These are phyloP conservation scores for Notospermus geniculatus DNA, from an alignment of 1,140 invertebrate species.

Conservation along the genomic window DNA sequence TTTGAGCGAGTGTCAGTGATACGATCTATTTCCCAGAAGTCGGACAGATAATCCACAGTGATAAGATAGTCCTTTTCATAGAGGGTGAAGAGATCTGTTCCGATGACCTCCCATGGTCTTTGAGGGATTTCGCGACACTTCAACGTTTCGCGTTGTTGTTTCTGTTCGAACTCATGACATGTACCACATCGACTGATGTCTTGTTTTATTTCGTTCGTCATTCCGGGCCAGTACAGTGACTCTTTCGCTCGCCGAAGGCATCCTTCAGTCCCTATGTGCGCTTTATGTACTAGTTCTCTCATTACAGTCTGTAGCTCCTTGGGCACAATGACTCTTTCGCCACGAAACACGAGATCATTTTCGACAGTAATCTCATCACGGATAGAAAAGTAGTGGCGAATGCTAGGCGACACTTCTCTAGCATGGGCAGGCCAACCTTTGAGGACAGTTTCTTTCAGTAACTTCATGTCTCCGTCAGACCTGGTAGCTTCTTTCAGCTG, in stretches of 20 bases:
- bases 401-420: not conserved
- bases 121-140: constrained; percentile 14
- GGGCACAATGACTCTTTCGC: constrained; percentile 17
- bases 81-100: constrained; percentile 26
- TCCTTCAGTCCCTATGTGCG: constrained; percentile 19
- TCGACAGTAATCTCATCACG: constrained; percentile 9
- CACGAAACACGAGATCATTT: constrained; percentile 19
- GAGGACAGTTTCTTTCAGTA: not conserved
- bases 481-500: not conserved
- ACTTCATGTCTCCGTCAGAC: not conserved
- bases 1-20: not conserved
- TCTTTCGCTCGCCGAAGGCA: constrained; percentile 13
- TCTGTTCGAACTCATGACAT: constrained; percentile 19
- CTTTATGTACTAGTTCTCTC: constrained; percentile 13
- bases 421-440: not conserved
- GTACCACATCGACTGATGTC: constrained; percentile 7
- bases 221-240: constrained; percentile 17
- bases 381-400: too few relatives aligned
- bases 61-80: constrained; percentile 24
- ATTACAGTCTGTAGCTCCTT: constrained; percentile 14
- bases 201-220: constrained; percentile 15
- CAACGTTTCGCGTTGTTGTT: constrained; percentile 18
- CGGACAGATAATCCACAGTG: constrained; percentile 21
- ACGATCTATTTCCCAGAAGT: constrained; percentile 17
- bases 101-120: constrained; percentile 18